These are phyloP conservation scores for Ceratina calcarata DNA, from an alignment of 1,140 invertebrate genomes.

Conservation along the genomic window DNA sequence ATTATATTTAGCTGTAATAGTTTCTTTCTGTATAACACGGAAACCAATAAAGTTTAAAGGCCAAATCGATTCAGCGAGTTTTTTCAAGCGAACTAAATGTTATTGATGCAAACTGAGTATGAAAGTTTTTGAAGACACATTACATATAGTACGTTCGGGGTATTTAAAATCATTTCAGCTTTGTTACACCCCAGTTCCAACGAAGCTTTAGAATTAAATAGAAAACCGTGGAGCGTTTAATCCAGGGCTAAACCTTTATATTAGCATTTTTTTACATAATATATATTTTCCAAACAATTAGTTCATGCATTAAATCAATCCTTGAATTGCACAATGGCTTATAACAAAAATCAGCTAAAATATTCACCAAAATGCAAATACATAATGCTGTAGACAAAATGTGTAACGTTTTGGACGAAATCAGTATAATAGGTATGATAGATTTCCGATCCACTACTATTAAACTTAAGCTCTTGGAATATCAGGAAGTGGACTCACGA, in stretches of 20 bases:
- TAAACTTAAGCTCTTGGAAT: neutral
- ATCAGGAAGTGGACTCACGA: slow-evolving; percentile 12
- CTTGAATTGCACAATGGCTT: too few species aligned
- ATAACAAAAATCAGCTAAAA: too few species aligned
- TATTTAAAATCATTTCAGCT: slow-evolving; percentile 3
- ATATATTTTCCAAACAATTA: too few species aligned
- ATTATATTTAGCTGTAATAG: neutral
- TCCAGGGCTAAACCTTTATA: neutral
- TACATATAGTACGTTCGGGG: neutral
- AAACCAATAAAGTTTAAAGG: neutral
- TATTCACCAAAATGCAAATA: neutral
- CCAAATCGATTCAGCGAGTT: neutral
- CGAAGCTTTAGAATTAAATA: neutral
- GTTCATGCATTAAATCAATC: too few species aligned
- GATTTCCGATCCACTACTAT: neutral
- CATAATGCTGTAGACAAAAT: neutral
- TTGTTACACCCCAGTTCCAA: neutral
- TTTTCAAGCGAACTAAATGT: slow-evolving; percentile 1
- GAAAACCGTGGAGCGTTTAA: neutral
- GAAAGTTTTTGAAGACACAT: neutral
- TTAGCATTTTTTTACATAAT: too few species aligned
- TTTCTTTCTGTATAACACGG: neutral
- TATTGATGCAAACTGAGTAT: neutral
- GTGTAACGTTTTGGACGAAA: neutral
- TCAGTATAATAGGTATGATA: neutral